These are phyloP conservation scores for Lateolabrax maculatus DNA, from an alignment of 2,797 vertebrate species.

Conservation along the genomic window DNA sequence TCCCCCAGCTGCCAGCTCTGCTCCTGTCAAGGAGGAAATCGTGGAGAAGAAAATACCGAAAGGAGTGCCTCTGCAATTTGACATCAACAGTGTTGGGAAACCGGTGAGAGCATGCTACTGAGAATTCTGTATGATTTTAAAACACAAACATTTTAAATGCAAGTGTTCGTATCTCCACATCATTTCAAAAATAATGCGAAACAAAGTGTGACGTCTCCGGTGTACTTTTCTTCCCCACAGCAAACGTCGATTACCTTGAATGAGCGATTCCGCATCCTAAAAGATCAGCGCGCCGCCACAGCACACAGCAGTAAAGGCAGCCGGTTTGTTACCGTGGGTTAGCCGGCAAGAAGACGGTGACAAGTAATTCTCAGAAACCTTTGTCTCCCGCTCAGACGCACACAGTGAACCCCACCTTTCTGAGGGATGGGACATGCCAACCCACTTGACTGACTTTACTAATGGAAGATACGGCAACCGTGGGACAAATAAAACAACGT, in stretches of 20 bases:
- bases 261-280: slow-evolving; percentile 95
- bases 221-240: slow-evolving; percentile 30
- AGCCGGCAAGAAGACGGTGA: slow-evolving; percentile 53
- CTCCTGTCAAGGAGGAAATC: slow-evolving; percentile 83
- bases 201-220: accelerated
- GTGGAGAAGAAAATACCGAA: slow-evolving; percentile 92
- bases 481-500: slow-evolving; percentile 15
- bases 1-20: slow-evolving; percentile 82
- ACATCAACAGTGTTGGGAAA: slow-evolving; percentile 98
- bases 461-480: background rate
- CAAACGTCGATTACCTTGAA: slow-evolving; percentile 97
- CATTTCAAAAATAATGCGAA: background rate
- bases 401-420: slow-evolving; percentile 30
- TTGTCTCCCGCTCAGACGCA: slow-evolving; percentile 33
- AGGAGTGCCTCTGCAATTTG: slow-evolving; percentile 95
- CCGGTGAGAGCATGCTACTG: slow-evolving; percentile 83
- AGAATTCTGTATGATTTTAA: background rate
- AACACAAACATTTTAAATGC: background rate
- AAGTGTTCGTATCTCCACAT: background rate
- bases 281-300: slow-evolving; percentile 89
- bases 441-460: slow-evolving; percentile 23
- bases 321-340: slow-evolving; percentile 96
- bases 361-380: background rate
- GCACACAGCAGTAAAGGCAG: slow-evolving; percentile 89
- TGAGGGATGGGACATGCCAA: slow-evolving; percentile 23